A percentile compares a stretch with the other conserved stretches of the same genome.
Conservation (phyloP, 1,140 invertebrate genomes). For the Aphelenchoides fujianensis region DNA sequence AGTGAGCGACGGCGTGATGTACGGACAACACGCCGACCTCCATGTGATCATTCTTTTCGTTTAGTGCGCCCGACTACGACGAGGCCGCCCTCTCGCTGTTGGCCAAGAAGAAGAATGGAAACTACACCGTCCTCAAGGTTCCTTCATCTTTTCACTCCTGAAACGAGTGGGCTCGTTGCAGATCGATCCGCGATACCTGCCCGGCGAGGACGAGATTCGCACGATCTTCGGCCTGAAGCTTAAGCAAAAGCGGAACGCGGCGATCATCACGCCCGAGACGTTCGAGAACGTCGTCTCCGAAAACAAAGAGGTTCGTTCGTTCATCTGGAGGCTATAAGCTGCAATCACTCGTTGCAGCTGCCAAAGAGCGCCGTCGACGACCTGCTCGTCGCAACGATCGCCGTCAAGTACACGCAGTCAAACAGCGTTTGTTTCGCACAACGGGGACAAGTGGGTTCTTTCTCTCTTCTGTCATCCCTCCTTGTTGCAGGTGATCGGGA, state of each 20-base stretch:
- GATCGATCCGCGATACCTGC: conserved; percentile 83
- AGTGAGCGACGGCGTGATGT: conserved; percentile 94
- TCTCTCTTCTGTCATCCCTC: conserved; percentile 12
- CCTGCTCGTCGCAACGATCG: conserved; percentile 89
- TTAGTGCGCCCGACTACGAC: conserved; percentile 83
- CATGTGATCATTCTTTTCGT: too few relatives aligned
- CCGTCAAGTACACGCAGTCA: conserved; percentile 95
- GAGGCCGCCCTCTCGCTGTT: conserved; percentile 80
- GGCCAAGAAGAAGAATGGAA: conserved; percentile 89
- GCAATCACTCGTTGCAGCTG: too few relatives aligned
- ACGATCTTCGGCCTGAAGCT: conserved; percentile 84
- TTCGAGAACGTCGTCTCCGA: conserved; percentile 81
- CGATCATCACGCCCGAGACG: conserved; percentile 74
- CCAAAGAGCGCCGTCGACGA: conserved; percentile 77
- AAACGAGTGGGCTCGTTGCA: conserved; percentile 65
- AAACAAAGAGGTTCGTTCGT: conserved; percentile 67
- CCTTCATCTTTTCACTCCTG: too few relatives aligned
- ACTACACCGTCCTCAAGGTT: conserved; percentile 82
- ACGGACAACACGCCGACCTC: too few relatives aligned
- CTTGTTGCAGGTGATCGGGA: conserved; percentile 75
- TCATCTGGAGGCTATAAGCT: conserved; percentile 21
- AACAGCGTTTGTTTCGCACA: conserved; percentile 90
- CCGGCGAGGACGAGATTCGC: conserved; percentile 76
- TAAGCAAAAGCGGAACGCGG: conserved; percentile 87
- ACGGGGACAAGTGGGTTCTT: conserved; percentile 72